Base-by-base conservation (phyloP, 2,113 vertebrate genomes). In the Platysteira castanea region DNA sequence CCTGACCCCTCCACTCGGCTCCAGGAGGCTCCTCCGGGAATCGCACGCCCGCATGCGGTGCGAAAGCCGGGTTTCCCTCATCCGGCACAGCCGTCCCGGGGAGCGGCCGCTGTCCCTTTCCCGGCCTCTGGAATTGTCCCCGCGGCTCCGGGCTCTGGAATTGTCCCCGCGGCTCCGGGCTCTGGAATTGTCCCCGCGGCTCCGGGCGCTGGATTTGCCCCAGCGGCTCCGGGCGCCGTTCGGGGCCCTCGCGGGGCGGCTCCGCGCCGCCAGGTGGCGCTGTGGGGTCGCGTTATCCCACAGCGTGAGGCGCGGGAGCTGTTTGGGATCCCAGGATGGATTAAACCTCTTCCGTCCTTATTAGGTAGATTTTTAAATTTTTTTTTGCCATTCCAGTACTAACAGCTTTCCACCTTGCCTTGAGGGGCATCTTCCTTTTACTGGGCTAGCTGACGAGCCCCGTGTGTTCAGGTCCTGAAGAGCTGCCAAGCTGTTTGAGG, bases 41-140 rank as follows among this genome's bases (percentile, higher is more conserved):
- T 1, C 4, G 46, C 33, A 0, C 2, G 15, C 50, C n/a, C 2
- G 2, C 4, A 0, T 4, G 14, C 4, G 60, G 13, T 35, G 15
- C 2, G 4, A 14, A 3, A 21, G 4, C 15, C 4, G 7, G 6
- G 1, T 17, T 35, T 39, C 13, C 49, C n/a, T 33, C 6, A 1
- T 9, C 4, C 11, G 0, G 13, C 2, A 7, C 15, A 1, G 13
- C 2, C 7, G 3, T 1, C 9, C n/a, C 13, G 0, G 0, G 81
- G 35, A 1, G 1, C 3, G 39, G 28, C 37, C 1, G 21, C 10
- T 17, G 27, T 5, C 39, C 10, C 7, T 9, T 13, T 10, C 60
- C 60, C 60, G 37, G 59, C 0, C 27, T 30, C 60, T 3, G 73
- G 15, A 6, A 39, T 11, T 9, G 37, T 17, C 23, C 52, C n/a